Evolutionary conservation across 1,140 invertebrate genomes (phyloP), one percentile per base, ranked within the genome.

Genomic region (Wasmannia auropunctata): DNA sequence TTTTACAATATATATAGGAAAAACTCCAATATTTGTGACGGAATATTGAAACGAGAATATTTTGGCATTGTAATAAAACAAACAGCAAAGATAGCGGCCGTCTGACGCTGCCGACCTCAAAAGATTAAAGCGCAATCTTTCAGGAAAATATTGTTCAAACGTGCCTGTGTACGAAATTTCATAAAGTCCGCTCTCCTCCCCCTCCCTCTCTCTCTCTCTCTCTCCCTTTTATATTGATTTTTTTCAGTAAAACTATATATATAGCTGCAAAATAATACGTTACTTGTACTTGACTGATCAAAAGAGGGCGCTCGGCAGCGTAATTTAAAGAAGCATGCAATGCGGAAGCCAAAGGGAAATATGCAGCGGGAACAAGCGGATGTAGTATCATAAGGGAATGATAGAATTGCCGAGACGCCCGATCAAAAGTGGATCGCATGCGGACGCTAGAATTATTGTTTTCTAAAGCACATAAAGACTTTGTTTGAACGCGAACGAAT

Each of bases 131-230:
- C 2, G 51, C 19, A 46, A 72, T 81, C 11, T 72, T 60, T 43
- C 37, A 56, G 7, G 51, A 83, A 83, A 83, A 81, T 81, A 81
- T 81, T 81, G 58, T 81, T 81, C 79, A 43, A 70, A 83, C 79
- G 19, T 70, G 67, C 19, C n/a, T 37, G 34, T 83, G 34, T 49
- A 62, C 7, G 79, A 70, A 72, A 83, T 83, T 83, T 83, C 67
- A 83, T 83, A 74, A 58, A 60, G 37, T 46, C 51, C 58, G 28
- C 8, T 10, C 14, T 37, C 16, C 25, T 6, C 16, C 25, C 3
- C 2, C 14, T 22, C 1, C 4, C 37, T 62, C 7, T 43, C 7
- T 3, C 5, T 46, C 11, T 28, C 63, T 43, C 3, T 28, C 25
- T 28, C 6, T 79, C 40, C 8, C 22, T 67, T 14, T 67, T 14